Conservation (phyloP, 2,113 vertebrate species). For the Oxyura jamaicensis region DNA sequence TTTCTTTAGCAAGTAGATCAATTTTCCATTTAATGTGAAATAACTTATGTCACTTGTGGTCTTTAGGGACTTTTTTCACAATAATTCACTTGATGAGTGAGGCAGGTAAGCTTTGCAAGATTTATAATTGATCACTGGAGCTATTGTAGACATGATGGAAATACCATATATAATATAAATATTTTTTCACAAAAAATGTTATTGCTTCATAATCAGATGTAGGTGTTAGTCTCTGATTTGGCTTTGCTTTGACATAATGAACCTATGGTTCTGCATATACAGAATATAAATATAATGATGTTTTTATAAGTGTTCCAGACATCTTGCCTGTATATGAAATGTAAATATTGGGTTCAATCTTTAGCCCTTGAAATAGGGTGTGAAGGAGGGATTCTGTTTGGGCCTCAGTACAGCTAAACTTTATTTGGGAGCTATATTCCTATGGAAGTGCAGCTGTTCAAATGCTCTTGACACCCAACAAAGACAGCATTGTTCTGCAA, state of each 20-base stretch:
- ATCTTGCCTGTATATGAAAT: conserved; percentile 38
- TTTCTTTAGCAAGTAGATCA: conserved; percentile 14
- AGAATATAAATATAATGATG: conserved; percentile 61
- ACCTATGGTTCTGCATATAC: conserved; percentile 15
- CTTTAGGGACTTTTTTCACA: conserved; percentile 4
- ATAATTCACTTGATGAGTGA: conserved; percentile 26
- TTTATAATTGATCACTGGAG: conserved; percentile 45
- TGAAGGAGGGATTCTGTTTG: conserved; percentile 49
- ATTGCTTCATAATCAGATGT: conserved; percentile 54
- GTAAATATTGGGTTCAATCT: conserved; percentile 22
- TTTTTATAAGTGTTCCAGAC: conserved; percentile 63
- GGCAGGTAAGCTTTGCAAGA: neutral
- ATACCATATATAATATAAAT: conserved; percentile 44
- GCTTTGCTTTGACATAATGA: conserved; percentile 38
- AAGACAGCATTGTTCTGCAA: conserved; percentile 33
- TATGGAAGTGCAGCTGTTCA: conserved; percentile 47
- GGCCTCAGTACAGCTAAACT: conserved; percentile 33
- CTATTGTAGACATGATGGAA: conserved; percentile 41
- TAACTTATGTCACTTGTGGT: conserved; percentile 35
- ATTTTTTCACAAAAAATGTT: conserved; percentile 34
- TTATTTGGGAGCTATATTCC: conserved; percentile 34
- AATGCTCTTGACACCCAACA: conserved; percentile 25
- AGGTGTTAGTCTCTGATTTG: conserved; percentile 55
- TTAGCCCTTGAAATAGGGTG: conserved; percentile 27
- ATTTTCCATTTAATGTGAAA: conserved; percentile 55